Percentiles rank a stretch among this genome's conserved stretches.
Conservation (phyloP, 2,888 invertebrate genomes). For the Plutella xylostella region DNA sequence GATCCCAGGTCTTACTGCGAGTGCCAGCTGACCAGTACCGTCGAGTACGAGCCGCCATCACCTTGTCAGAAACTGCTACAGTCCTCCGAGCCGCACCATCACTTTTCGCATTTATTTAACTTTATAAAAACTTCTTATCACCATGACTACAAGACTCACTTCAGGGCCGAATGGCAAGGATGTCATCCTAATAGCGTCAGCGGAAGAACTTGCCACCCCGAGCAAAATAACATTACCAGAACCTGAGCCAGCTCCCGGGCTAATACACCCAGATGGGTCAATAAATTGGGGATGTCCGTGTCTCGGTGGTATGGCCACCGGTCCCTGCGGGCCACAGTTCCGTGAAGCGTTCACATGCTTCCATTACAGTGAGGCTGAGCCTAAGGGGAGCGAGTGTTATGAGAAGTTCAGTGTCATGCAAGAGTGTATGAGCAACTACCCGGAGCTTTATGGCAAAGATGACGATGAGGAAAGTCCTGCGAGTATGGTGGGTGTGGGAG, state of each 20-base stretch:
- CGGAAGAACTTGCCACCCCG: constrained; percentile 81
- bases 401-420: constrained; percentile 93
- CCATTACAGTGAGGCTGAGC: constrained; percentile 85
- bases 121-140: not conserved
- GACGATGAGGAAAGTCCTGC: constrained; percentile 73
- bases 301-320: constrained; percentile 96
- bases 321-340: constrained; percentile 94
- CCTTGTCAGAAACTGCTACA: constrained; percentile 18
- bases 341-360: constrained; percentile 96
- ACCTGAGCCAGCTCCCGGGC: constrained; percentile 81
- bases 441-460: constrained; percentile 84
- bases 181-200: constrained; percentile 83
- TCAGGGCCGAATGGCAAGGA: constrained; percentile 74
- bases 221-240: constrained; percentile 78
- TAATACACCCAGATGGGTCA: constrained; percentile 85
- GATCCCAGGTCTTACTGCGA: constrained; percentile 46
- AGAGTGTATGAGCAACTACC: constrained; percentile 88
- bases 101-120: constrained; percentile 26
- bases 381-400: constrained; percentile 94
- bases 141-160: constrained; percentile 27
- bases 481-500: too few relatives aligned
- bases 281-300: constrained; percentile 99
- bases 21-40: constrained; percentile 44
- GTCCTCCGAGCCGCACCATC: constrained; percentile 24
- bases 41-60: constrained; percentile 26